Evolutionary conservation across 2,888 invertebrate genomes (phyloP).

Genomic region (Coleophora flavipennella): DNA sequence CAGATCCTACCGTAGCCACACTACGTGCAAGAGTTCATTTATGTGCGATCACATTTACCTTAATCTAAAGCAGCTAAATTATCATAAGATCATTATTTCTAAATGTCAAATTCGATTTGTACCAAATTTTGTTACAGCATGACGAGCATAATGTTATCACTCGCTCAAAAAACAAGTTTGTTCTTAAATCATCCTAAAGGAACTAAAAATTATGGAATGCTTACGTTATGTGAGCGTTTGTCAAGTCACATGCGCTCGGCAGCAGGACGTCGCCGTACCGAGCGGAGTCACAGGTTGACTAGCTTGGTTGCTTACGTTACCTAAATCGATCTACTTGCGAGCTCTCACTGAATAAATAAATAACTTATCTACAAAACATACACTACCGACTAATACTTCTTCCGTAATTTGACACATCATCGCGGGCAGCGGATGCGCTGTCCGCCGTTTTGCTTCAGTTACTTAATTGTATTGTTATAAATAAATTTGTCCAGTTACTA

Average conservation of each 20-base stretch:
- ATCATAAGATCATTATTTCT: constrained; percentile 36
- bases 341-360: constrained; percentile 67
- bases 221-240: constrained; percentile 26
- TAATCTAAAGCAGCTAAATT: constrained; percentile 36
- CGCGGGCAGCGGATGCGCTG: constrained; percentile 23
- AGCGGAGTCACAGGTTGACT: constrained; percentile 52
- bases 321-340: constrained; percentile 42
- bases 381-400: constrained; percentile 35
- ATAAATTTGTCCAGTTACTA: constrained; percentile 65
- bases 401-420: constrained; percentile 45
- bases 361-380: constrained; percentile 56
- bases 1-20: constrained; percentile 17
- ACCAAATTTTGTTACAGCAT: constrained; percentile 42
- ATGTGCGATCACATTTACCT: constrained; percentile 52
- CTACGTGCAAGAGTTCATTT: constrained; percentile 46
- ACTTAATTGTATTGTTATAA: constrained; percentile 33
- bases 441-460: constrained; percentile 31
- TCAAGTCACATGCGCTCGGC: constrained; percentile 28
- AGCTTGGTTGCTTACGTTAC: constrained; percentile 62
- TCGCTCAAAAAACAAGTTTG: constrained; percentile 19
- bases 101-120: constrained; percentile 59
- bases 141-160: constrained; percentile 4
- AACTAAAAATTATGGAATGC: constrained; percentile 33
- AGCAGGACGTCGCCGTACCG: constrained; percentile 17
- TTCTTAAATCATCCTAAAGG: constrained; percentile 26